Base-by-base conservation (phyloP, 2,888 invertebrate species). In the Ceratothoa steindachneri region DNA sequence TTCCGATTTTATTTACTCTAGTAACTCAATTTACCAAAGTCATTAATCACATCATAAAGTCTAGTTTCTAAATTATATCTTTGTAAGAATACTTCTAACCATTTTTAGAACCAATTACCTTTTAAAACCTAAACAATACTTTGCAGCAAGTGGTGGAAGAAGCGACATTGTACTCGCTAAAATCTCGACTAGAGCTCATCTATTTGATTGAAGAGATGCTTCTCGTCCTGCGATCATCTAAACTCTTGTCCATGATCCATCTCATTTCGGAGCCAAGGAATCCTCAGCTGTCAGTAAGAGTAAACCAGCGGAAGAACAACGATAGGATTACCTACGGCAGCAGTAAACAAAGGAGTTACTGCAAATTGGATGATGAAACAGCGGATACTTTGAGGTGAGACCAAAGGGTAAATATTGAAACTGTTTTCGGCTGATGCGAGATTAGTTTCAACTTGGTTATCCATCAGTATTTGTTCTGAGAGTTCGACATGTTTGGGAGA, bases 91-190 rank as follows among this genome's bases (percentile, higher is more conserved):
- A n/a, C n/a, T n/a, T n/a, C n/a, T n/a, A n/a, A n/a, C n/a, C n/a
- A n/a, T n/a, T n/a, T n/a, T n/a, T n/a, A n/a, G n/a, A n/a, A n/a
- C n/a, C n/a, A n/a, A n/a, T n/a, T n/a, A n/a, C n/a, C n/a, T n/a
- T n/a, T n/a, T n/a, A n/a, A n/a, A n/a, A n/a, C n/a, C n/a, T n/a
- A n/a, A n/a, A n/a, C n/a, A n/a, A n/a, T n/a, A n/a, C n/a, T n/a
- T n/a, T n/a, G 15, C 74, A 79, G 78, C 28, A 79, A 70, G 71
- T 79, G 2, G 67, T 76, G 30, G 74, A 76, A 22, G 75, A 79
- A 22, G 78, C 78, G 0, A 41, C 31, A 15, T 53, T 79, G n/a
- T 72, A 79, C 65, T 76, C 75, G 22, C 66, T 79, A 4, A 72
- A 66, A 19, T 75, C 78, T 7, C 71, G 75, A 9, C 69, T 79